A percentile compares a stretch with the other conserved stretches of the same genome.
phyloP scores from a whole-genome alignment of 1,140 invertebrate genomes.

The Magallana ariakensis region DNA sequence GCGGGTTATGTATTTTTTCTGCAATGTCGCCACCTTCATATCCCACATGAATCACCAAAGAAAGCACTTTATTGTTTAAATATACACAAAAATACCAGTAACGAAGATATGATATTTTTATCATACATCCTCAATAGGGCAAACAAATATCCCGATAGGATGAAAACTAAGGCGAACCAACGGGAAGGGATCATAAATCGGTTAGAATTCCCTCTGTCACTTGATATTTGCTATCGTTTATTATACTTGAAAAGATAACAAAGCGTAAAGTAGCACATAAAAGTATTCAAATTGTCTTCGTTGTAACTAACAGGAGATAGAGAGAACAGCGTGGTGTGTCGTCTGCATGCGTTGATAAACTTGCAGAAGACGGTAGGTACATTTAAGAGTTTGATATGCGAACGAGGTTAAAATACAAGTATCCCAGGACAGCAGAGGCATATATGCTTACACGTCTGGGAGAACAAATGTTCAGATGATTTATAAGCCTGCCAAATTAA shows the following conservation, averaged over 20 bases:
- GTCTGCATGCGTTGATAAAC: background rate
- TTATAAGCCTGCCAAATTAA: constrained; percentile 25
- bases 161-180: background rate
- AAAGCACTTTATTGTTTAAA: too few relatives aligned
- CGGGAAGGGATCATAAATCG: constrained; percentile 10
- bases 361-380: background rate
- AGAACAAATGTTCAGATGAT: background rate
- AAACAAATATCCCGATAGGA: background rate
- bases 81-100: too few relatives aligned
- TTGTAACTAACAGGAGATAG: background rate
- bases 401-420: background rate
- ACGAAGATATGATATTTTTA: too few relatives aligned
- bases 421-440: background rate
- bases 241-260: constrained; percentile 26
- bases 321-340: background rate
- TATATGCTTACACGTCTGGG: background rate
- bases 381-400: background rate
- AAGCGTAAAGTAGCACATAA: constrained; percentile 27
- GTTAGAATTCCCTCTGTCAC: constrained; percentile 8
- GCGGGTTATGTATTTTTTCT: too few relatives aligned
- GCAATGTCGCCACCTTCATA: too few relatives aligned
- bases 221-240: background rate
- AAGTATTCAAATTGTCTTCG: background rate
- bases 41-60: too few relatives aligned
- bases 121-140: too few relatives aligned